Percentiles rank a stretch among this genome's conserved stretches.
phyloP scores from a whole-genome alignment of 2,888 invertebrate species.

The Ornithoptera alexandrae region DNA sequence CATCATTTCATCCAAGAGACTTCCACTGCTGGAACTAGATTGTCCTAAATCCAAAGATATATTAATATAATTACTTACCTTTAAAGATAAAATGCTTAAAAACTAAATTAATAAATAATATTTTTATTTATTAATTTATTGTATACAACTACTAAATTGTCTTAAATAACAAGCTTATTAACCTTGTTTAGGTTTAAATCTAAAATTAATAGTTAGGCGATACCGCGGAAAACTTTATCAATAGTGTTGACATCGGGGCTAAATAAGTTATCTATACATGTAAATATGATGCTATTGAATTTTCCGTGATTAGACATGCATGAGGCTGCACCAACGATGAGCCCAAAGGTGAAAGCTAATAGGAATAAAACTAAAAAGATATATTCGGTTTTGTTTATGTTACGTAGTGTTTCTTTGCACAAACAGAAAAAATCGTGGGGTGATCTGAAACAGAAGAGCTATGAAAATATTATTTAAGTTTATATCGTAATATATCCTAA shows the following conservation, averaged over 20 bases:
- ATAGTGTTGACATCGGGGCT: slow-evolving; percentile 46
- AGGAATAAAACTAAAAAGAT: slow-evolving; percentile 42
- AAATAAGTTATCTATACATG: slow-evolving; percentile 64
- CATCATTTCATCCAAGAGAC: too few species aligned
- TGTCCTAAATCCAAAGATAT: too few species aligned
- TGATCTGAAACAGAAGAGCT: slow-evolving; percentile 50
- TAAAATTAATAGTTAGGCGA: slow-evolving; percentile 2
- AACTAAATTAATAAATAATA: neutral
- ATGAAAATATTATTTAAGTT: neutral
- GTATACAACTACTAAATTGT: slow-evolving; percentile 8
- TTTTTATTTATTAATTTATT: neutral
- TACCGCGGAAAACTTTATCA: slow-evolving; percentile 51
- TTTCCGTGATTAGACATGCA: slow-evolving; percentile 59
- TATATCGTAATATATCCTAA: neutral
- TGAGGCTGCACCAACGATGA: slow-evolving; percentile 62
- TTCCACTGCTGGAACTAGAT: too few species aligned
- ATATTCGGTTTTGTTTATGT: slow-evolving; percentile 50
- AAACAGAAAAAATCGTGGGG: slow-evolving; percentile 55
- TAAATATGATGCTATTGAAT: slow-evolving; percentile 64
- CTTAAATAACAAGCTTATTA: slow-evolving; percentile 24
- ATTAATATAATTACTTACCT: too few species aligned
- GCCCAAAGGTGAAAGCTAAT: slow-evolving; percentile 51
- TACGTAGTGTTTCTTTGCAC: slow-evolving; percentile 52
- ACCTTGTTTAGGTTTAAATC: slow-evolving; percentile 18
- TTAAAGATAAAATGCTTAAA: neutral